Conservation (phyloP, 2,797 vertebrate genomes). For the Mormyrus proboscirostris region DNA sequence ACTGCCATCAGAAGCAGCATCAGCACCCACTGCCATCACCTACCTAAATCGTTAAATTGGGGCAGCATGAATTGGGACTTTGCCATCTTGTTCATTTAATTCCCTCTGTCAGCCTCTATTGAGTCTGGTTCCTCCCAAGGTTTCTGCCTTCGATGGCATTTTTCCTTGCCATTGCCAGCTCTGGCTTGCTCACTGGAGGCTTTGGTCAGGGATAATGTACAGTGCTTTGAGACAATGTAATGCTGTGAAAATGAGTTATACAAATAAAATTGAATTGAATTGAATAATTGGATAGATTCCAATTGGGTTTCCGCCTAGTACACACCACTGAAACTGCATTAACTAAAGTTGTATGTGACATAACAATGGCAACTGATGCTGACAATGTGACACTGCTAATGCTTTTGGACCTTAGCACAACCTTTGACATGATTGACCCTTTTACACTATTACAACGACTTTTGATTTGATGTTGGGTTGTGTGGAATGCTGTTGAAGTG, state of each 20-base stretch:
- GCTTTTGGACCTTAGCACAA: too few species aligned
- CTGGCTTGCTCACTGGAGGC: background rate
- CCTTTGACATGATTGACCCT: too few species aligned
- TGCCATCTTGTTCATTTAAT: background rate
- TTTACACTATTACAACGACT: too few species aligned
- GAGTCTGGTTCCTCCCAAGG: background rate
- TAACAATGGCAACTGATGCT: too few species aligned
- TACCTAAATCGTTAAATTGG: too few species aligned
- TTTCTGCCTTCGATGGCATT: background rate
- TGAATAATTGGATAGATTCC: background rate
- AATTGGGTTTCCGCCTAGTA: background rate
- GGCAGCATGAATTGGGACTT: background rate
- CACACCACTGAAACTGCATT: background rate
- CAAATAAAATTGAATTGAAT: background rate
- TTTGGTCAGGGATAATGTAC: background rate
- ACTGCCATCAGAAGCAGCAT: background rate
- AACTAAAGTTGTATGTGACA: background rate
- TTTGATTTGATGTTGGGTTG: too few species aligned
- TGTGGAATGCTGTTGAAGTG: background rate
- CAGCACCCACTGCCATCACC: too few species aligned
- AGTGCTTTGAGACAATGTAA: background rate
- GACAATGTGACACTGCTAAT: too few species aligned
- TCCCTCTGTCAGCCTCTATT: background rate
- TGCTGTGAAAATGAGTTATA: background rate
- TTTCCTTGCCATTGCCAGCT: background rate